phyloP scores from a whole-genome alignment of 2,888 invertebrate species.

The Mellilla xanthometata region DNA sequence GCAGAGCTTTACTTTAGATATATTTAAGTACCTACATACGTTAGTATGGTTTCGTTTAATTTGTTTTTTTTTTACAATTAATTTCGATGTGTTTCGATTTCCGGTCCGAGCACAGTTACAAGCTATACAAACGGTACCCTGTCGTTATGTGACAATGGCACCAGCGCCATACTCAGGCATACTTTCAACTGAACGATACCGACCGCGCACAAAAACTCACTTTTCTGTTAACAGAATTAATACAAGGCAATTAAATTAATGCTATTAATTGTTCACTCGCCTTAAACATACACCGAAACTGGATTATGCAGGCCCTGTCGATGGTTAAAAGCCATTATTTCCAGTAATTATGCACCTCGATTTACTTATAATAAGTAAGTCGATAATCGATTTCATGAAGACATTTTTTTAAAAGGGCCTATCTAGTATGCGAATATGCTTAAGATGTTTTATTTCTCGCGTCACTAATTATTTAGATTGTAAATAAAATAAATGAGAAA shows the following conservation, averaged over 20 bases:
- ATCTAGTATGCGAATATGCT: not conserved
- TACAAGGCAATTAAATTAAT: slow-evolving; percentile 66
- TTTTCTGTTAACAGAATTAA: slow-evolving; percentile 44
- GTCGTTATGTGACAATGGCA: not conserved
- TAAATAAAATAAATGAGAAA: no score
- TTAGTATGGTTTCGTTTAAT: no score
- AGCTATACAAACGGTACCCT: no score
- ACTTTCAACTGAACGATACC: slow-evolving; percentile 39
- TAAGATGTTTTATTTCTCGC: no score
- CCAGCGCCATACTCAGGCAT: slow-evolving; percentile 33
- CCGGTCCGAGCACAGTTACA: no score
- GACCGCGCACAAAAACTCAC: slow-evolving; percentile 43
- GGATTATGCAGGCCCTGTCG: slow-evolving; percentile 29
- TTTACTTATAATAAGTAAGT: slow-evolving; percentile 21
- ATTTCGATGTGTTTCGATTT: no score
- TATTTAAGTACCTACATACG: no score
- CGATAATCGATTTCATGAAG: slow-evolving; percentile 11
- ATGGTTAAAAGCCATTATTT: slow-evolving; percentile 27
- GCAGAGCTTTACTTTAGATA: no score
- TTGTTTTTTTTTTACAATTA: no score
- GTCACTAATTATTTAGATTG: no score
- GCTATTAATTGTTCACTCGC: slow-evolving; percentile 62
- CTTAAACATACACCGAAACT: slow-evolving; percentile 47
- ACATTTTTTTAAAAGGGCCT: slow-evolving; percentile 5
- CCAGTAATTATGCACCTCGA: slow-evolving; percentile 23